Evolutionary conservation across 1,140 invertebrate species (phyloP).

Genomic region (Eurosta solidaginis): DNA sequence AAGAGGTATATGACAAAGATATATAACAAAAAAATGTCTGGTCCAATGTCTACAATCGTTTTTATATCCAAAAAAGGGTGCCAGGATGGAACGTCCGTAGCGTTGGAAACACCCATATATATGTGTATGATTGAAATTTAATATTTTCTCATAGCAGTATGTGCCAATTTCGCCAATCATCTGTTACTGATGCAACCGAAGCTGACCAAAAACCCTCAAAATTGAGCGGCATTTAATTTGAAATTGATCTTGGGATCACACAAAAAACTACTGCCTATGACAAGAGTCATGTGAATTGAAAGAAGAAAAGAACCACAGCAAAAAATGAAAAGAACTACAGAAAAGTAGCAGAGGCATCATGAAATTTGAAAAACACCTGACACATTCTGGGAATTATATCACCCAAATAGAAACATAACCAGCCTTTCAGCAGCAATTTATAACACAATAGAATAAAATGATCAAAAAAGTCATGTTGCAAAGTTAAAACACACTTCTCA

Average conservation of each 20-base stretch:
- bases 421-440: neutral
- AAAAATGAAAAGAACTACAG: neutral
- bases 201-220: neutral
- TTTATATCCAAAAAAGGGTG: too few relatives aligned
- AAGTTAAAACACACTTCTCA: neutral
- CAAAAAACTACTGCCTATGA: neutral
- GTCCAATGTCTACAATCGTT: too few relatives aligned
- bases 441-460: neutral
- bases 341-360: neutral
- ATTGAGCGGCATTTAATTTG: neutral
- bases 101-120: too few relatives aligned
- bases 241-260: neutral
- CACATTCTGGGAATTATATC: neutral
- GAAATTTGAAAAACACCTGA: neutral
- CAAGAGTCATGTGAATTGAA: neutral
- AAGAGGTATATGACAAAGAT: too few relatives aligned
- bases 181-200: neutral
- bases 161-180: neutral
- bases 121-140: too few relatives aligned
- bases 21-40: too few relatives aligned
- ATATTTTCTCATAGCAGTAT: neutral
- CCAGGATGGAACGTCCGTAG: too few relatives aligned
- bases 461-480: neutral
- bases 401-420: neutral
- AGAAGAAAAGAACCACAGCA: neutral